Evolutionary conservation across 1,140 invertebrate species (phyloP).

Genomic region (Drosophila saltans): DNA sequence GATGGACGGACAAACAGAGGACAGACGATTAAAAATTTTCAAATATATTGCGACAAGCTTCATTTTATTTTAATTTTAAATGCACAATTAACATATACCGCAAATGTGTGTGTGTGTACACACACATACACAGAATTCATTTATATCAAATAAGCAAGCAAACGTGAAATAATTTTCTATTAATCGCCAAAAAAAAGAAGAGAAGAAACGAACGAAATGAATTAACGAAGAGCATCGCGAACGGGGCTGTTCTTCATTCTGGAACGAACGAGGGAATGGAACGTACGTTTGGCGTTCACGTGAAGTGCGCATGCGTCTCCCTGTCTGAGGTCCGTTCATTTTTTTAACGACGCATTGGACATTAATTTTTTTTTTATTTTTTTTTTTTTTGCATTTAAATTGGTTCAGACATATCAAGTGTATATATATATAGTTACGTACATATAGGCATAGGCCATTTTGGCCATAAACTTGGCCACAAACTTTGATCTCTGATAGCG

Average conservation of each 20-base stretch:
- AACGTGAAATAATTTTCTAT: constrained; percentile 67
- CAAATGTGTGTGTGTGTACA: constrained; percentile 17
- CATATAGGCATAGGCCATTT: constrained; percentile 7
- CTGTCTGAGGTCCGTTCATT: constrained; percentile 40
- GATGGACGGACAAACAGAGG: constrained; percentile 8
- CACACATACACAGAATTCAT: constrained; percentile 27
- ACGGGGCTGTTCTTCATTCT: background rate
- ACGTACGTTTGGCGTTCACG: constrained; percentile 49
- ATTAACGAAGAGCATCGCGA: background rate
- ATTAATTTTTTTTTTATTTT: background rate
- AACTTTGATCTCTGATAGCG: constrained; percentile 46
- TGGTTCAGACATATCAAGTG: constrained; percentile 1
- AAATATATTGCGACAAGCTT: constrained; percentile 62
- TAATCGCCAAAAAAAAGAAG: constrained; percentile 41
- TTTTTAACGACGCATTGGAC: constrained; percentile 57
- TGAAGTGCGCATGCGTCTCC: constrained; percentile 67
- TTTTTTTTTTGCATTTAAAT: constrained; percentile 45
- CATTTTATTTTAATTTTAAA: constrained; percentile 73
- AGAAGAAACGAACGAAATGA: background rate
- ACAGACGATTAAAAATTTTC: constrained; percentile 41
- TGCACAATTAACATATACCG: constrained; percentile 67
- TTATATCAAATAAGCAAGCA: constrained; percentile 46
- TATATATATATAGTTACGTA: background rate
- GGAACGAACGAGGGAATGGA: background rate
- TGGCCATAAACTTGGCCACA: constrained; percentile 13